These are phyloP conservation scores for Piaya cayana DNA, from an alignment of 2,113 vertebrate species.

Conservation along the genomic window DNA sequence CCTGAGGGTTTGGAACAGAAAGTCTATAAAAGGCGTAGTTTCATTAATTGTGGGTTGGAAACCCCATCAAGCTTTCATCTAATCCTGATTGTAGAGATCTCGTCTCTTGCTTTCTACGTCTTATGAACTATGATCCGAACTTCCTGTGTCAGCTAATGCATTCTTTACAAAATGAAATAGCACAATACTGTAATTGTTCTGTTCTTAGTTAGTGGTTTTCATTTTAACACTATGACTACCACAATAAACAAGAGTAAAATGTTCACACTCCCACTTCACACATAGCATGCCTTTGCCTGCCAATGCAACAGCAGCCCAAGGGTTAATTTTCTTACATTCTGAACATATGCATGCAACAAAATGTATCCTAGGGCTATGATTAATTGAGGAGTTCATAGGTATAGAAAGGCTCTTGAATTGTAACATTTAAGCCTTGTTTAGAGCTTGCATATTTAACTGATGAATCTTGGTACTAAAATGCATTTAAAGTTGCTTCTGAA, in stretches of 20 bases:
- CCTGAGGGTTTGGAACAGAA: background rate
- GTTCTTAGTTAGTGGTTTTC: constrained; percentile 27
- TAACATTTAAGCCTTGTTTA: background rate
- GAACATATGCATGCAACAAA: background rate
- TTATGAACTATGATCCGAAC: background rate
- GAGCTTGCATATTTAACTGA: background rate
- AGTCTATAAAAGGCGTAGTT: background rate
- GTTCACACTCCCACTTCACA: background rate
- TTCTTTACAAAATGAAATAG: constrained; percentile 11
- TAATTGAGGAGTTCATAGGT: constrained; percentile 12
- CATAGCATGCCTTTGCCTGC: background rate
- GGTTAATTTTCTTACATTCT: constrained; percentile 38
- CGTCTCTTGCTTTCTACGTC: background rate
- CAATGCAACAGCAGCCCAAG: background rate
- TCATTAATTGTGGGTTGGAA: background rate
- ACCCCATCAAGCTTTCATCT: background rate
- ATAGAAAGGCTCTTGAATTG: constrained; percentile 25
- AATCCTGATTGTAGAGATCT: background rate
- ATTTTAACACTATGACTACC: constrained; percentile 36
- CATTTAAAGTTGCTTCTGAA: background rate
- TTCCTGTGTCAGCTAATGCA: background rate
- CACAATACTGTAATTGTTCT: constrained; percentile 19
- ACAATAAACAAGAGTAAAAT: background rate
- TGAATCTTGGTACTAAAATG: background rate
- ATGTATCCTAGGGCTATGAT: constrained; percentile 27